Evolutionary conservation across 2,888 invertebrate genomes (phyloP), one percentile per base, ranked within the genome.

Genomic region (Oxystoma pomonae): DNA sequence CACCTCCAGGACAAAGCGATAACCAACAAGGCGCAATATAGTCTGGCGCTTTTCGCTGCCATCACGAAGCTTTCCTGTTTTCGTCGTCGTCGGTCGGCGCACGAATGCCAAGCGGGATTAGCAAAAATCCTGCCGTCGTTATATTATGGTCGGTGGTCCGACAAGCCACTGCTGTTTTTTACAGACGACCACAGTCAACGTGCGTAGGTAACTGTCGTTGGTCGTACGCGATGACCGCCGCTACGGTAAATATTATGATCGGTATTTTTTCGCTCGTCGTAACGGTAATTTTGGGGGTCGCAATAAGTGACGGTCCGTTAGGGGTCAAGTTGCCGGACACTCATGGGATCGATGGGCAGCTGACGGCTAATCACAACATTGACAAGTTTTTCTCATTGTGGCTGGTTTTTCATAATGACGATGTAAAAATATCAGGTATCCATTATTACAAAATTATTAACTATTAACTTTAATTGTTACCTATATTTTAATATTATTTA

Each of bases 331-430:
- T 83, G 60, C 83, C 83, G 55, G 80, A 83, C 72, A 82, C 82
- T 60, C 78, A 81, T 58, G 81, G 80, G 64, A 82, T 83, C 70
- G 80, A 81, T 70, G 81, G 81, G 18, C 81, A 82, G 67, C 77
- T 83, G 65, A 81, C 82, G 20, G 82, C 80, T 62, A 81, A 80
- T 62, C 77, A 81, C 20, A 80, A 78, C 61, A 82, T 83, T 66
- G 82, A 83, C 74, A 78, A 80, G 68, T 83, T 83, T 76, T 83
- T 83, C 75, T 81, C 82, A 16, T 75, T 83, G 59, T 83, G 83
- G 83, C 76, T 82, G 66, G 82, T 82, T 63, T 83, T 83, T 77
- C 82, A 82, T 74, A 81, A 83, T 69, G 81, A 81, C 67, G 81
- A 81, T 68, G 77, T 81, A 62, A 76, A 76, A 73, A 78, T 78